Evolutionary conservation across 2,888 invertebrate species (phyloP), one percentile per base, ranked within the genome.

Genomic region (Orthosia incerta): DNA sequence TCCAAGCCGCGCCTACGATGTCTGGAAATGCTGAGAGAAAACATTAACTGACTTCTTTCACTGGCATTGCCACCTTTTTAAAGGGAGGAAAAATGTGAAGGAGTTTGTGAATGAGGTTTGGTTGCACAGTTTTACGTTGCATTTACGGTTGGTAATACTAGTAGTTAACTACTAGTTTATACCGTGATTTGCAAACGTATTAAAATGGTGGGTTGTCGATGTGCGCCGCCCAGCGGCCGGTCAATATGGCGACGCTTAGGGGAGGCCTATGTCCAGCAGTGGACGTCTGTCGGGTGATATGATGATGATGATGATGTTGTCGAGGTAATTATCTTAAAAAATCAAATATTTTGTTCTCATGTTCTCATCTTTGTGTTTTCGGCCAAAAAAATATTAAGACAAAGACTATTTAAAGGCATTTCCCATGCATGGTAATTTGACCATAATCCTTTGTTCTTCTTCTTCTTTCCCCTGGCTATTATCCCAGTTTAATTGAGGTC

Each of bases 1-100:
- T 88, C 83, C 82, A 82, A 82, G 78, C 77, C 70, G 79, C 80
- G 76, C 80, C 80, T 74, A 81, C 67, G 56, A 74, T 53, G 66
- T 20, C 56, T 45, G 67, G n/a, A 74, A 83, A 71, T 66, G 69
- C 67, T 71, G 60, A 76, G 60, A 56, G 66, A 70, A 64, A 74
- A 84, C 82, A 77, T 74, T 78, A 62, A 65, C 83, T 68, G 79
- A 78, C 73, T 82, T 85, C 76, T 83, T 74, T 82, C 66, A 56
- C n/a, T 71, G 16, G 51, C 63, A 62, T 67, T 31, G 31, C 59
- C 45, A 65, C 65, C 50, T 64, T 76, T 60, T 68, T 0, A 9
- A 46, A 13, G 23, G n/a, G 23, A 65, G 50, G 23, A 20, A 50
- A 78, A 80, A 65, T 51, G 39, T 61, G 56, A 74, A 80, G 46